These are phyloP conservation scores for Lordiphosa clarofinis DNA, from an alignment of 1,140 invertebrate species.

Conservation along the genomic window DNA sequence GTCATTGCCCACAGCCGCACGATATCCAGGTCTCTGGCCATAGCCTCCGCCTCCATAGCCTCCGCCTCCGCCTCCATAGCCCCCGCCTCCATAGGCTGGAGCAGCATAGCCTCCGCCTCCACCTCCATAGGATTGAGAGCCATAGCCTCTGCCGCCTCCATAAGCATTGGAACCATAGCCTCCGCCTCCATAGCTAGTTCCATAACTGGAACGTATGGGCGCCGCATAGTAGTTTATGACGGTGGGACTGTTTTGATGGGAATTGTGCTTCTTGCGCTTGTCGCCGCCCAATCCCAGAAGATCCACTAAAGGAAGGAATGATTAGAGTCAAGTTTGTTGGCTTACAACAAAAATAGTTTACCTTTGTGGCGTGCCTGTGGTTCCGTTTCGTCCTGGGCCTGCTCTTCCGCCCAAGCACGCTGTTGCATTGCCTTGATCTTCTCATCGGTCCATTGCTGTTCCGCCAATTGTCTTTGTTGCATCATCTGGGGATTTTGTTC, in stretches of 20 bases:
- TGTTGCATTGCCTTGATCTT: conserved; percentile 17
- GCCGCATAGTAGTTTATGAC: conserved; percentile 56
- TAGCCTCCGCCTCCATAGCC: conserved; percentile 52
- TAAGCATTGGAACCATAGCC: conserved; percentile 31
- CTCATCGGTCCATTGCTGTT: conserved; percentile 17
- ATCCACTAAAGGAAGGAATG: conserved; percentile 29
- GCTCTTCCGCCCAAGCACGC: not conserved
- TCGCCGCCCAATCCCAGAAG: conserved; percentile 40
- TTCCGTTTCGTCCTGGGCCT: conserved; percentile 44
- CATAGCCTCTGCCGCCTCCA: conserved; percentile 27
- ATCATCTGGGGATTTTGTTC: conserved; percentile 12
- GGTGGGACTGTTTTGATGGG: conserved; percentile 8
- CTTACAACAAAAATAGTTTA: no score
- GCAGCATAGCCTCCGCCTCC: conserved; percentile 4
- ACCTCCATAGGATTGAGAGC: conserved; percentile 42
- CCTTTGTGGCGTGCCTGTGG: conserved; percentile 51
- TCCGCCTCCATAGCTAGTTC: conserved; percentile 9
- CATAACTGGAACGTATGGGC: conserved; percentile 6
- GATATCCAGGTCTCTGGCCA: conserved; percentile 32
- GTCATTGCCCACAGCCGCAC: conserved; percentile 67
- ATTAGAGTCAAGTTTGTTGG: conserved; percentile 19
- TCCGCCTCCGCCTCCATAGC: conserved; percentile 9
- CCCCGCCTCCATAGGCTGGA: conserved; percentile 21
- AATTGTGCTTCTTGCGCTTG: conserved; percentile 52
- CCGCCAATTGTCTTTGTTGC: conserved; percentile 10